These are phyloP conservation scores for Chrosomus eos DNA, from an alignment of 2,797 vertebrate genomes.

Conservation along the genomic window DNA sequence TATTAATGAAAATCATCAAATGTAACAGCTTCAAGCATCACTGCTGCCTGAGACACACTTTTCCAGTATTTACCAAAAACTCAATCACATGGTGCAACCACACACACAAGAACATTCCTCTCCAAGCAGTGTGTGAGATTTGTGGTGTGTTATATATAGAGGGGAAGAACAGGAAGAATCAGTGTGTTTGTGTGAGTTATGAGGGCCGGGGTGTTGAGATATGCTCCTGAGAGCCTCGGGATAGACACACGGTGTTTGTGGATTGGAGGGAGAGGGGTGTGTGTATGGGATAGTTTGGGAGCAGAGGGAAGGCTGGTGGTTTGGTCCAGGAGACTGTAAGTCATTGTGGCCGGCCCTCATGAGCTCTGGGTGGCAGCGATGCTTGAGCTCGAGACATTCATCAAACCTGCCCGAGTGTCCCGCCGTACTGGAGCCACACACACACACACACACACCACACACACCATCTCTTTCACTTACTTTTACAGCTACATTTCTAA, in stretches of 20 bases:
- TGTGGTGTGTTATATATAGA: slow-evolving; percentile 44
- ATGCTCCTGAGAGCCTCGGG: slow-evolving; percentile 74
- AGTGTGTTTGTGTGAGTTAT: slow-evolving; percentile 37
- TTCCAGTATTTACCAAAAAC: slow-evolving; percentile 44
- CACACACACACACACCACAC: slow-evolving; percentile 13
- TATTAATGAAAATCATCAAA: not conserved
- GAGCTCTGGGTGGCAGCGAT: slow-evolving; percentile 87
- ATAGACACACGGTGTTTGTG: slow-evolving; percentile 82
- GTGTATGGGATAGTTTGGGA: slow-evolving; percentile 62
- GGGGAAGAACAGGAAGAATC: slow-evolving; percentile 26
- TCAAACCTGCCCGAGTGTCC: slow-evolving; percentile 90
- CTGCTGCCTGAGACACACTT: slow-evolving; percentile 3
- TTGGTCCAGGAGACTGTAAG: slow-evolving; percentile 88
- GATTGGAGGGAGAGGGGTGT: slow-evolving; percentile 68
- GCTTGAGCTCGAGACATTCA: slow-evolving; percentile 90
- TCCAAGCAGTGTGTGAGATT: slow-evolving; percentile 35
- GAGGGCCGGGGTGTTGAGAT: slow-evolving; percentile 37
- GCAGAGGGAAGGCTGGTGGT: slow-evolving; percentile 74
- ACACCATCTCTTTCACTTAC: not conserved
- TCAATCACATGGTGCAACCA: slow-evolving; percentile 37
- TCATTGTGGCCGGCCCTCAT: slow-evolving; percentile 89
- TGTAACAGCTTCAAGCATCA: slow-evolving; percentile 21
- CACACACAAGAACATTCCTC: slow-evolving; percentile 15
- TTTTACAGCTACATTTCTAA: not conserved
- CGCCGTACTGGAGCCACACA: slow-evolving; percentile 89